Conservation (phyloP, 2,113 vertebrate genomes). For the Sisor rabdophorus region DNA sequence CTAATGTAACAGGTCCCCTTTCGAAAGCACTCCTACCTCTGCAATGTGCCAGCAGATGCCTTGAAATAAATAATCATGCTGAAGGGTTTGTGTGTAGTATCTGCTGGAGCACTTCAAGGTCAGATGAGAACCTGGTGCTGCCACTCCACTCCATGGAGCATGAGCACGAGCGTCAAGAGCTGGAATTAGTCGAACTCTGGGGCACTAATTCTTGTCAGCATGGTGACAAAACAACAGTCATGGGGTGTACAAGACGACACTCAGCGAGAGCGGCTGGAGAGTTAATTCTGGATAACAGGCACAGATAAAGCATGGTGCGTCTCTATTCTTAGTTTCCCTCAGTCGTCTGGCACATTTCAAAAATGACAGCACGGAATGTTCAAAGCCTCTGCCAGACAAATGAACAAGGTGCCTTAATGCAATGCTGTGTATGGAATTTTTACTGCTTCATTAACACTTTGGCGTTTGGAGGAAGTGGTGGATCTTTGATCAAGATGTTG, state of each 20-base stretch:
- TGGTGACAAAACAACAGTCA: slow-evolving; percentile 55
- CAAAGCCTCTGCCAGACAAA: slow-evolving; percentile 55
- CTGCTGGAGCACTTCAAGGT: slow-evolving; percentile 43
- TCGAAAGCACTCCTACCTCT: slow-evolving; percentile 35
- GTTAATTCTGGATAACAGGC: slow-evolving; percentile 37
- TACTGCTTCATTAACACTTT: slow-evolving; percentile 59
- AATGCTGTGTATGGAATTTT: slow-evolving; percentile 53
- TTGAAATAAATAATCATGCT: slow-evolving; percentile 45
- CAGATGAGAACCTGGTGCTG: slow-evolving; percentile 39
- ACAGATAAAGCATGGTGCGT: slow-evolving; percentile 43
- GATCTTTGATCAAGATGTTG: too few relatives aligned
- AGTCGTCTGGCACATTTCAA: slow-evolving; percentile 21
- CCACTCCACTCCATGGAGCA: slow-evolving; percentile 34
- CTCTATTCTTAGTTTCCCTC: slow-evolving; percentile 59
- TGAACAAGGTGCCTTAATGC: slow-evolving; percentile 65
- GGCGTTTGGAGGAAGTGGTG: slow-evolving; percentile 42
- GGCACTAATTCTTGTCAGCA: slow-evolving; percentile 52
- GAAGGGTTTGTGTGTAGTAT: not conserved
- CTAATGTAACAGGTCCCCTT: slow-evolving; percentile 46
- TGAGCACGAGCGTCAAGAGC: slow-evolving; percentile 36
- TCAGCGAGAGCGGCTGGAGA: slow-evolving; percentile 31
- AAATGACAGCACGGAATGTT: slow-evolving; percentile 40
- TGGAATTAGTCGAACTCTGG: slow-evolving; percentile 58
- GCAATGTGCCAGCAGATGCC: slow-evolving; percentile 22
- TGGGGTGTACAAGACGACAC: slow-evolving; percentile 44